A percentile compares a stretch with the other conserved stretches of the same genome.
phyloP scores from a whole-genome alignment of 2,888 invertebrate genomes.

The Cryptus viduatorius region DNA sequence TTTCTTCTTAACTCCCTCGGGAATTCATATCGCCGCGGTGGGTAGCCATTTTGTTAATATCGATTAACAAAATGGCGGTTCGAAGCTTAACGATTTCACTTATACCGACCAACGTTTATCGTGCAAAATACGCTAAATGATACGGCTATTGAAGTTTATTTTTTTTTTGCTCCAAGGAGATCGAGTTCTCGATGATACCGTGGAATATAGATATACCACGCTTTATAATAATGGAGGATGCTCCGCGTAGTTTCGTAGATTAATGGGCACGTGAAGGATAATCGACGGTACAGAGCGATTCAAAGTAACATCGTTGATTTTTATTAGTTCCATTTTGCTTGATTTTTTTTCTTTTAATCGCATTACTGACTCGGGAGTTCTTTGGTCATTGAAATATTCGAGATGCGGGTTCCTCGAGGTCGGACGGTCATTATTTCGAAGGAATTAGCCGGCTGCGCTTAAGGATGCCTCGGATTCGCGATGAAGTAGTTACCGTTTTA shows the following conservation, averaged over 20 bases:
- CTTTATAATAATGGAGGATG: constrained; percentile 34
- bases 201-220: constrained; percentile 1
- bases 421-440: background rate
- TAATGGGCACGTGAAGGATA: constrained; percentile 4
- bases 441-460: background rate
- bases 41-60: constrained; percentile 35
- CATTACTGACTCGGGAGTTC: background rate
- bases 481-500: background rate
- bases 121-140: constrained; percentile 18
- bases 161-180: background rate
- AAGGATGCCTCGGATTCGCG: constrained; percentile 10
- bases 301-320: background rate
- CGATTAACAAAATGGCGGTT: constrained; percentile 31
- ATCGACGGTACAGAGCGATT: constrained; percentile 14
- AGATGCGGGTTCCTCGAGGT: background rate
- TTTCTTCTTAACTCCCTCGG: background rate
- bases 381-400: constrained; percentile 19
- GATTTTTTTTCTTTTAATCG: background rate
- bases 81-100: background rate
- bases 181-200: constrained; percentile 1
- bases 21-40: background rate
- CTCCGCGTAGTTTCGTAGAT: constrained; percentile 23
- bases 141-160: background rate
- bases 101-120: constrained; percentile 10
- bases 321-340: background rate